Evolutionary conservation across 2,888 invertebrate genomes (phyloP).

Genomic region (Chromoteleia sp.): DNA sequence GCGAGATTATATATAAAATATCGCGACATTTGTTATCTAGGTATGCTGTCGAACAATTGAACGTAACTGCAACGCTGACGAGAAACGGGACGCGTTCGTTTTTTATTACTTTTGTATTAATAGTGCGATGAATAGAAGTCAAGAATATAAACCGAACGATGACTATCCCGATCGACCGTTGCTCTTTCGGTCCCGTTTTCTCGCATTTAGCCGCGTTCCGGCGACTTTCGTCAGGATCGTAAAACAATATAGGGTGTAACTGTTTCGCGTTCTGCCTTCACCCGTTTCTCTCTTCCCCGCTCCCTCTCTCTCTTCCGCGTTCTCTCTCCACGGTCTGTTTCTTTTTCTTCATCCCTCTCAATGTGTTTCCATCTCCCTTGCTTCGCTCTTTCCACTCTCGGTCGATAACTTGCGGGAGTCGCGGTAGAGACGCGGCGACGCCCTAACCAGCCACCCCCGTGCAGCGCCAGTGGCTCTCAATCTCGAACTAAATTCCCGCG

Average conservation of each 20-base stretch:
- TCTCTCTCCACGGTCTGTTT: slow-evolving; percentile 44
- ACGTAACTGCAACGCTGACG: no score
- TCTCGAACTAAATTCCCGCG: not conserved
- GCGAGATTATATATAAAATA: no score
- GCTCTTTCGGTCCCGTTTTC: slow-evolving; percentile 23
- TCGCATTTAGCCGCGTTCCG: not conserved
- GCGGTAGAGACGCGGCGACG: slow-evolving; percentile 84
- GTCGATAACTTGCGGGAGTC: slow-evolving; percentile 84
- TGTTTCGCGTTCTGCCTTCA: slow-evolving; percentile 71
- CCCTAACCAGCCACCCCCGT: slow-evolving; percentile 81
- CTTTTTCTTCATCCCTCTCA: slow-evolving; percentile 68
- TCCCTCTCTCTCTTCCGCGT: slow-evolving; percentile 11
- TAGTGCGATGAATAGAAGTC: not conserved
- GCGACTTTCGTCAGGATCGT: slow-evolving; percentile 33
- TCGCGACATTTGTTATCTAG: no score
- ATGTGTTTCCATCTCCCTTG: slow-evolving; percentile 58
- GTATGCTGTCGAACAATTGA: no score
- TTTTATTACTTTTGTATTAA: no score
- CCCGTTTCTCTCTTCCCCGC: slow-evolving; percentile 28
- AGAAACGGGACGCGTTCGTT: no score
- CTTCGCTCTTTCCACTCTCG: slow-evolving; percentile 76
- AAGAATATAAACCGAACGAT: not conserved
- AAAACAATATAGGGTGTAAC: slow-evolving; percentile 72
- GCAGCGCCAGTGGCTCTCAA: slow-evolving; percentile 82
- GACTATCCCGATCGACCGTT: slow-evolving; percentile 1